Evolutionary conservation across 2,797 vertebrate genomes (phyloP).

Genomic region (Oreochromis mossambicus): DNA sequence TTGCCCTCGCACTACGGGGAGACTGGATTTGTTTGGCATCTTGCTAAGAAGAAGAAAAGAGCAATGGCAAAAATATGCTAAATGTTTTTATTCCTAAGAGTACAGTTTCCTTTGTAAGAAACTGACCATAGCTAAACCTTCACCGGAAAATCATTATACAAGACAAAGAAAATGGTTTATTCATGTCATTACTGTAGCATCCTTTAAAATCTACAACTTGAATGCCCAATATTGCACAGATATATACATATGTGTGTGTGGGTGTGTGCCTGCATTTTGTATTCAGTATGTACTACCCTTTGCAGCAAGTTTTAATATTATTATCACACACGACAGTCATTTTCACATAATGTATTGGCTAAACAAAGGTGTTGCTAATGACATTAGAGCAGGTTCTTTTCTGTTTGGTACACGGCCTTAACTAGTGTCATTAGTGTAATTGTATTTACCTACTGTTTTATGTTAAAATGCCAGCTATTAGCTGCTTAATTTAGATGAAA

Average conservation of each 20-base stretch:
- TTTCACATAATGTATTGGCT: background rate
- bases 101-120: background rate
- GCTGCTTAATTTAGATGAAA: background rate
- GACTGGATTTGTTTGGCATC: constrained; percentile 17
- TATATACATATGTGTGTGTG: background rate
- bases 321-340: background rate
- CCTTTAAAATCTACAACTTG: background rate
- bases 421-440: background rate
- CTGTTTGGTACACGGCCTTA: background rate
- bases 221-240: background rate
- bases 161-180: constrained; percentile 20
- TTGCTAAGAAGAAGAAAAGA: constrained; percentile 11
- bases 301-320: background rate
- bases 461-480: background rate
- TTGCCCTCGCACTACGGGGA: background rate
- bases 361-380: background rate
- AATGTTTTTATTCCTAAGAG: constrained; percentile 4
- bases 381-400: background rate
- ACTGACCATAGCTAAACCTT: constrained; percentile 5
- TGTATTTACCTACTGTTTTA: background rate
- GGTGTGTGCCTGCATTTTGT: background rate
- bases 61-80: background rate
- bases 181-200: background rate
- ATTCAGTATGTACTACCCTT: background rate
- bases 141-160: constrained; percentile 3